These are phyloP conservation scores for Chrysemys picta DNA, from an alignment of 2,113 vertebrate species.

Conservation along the genomic window DNA sequence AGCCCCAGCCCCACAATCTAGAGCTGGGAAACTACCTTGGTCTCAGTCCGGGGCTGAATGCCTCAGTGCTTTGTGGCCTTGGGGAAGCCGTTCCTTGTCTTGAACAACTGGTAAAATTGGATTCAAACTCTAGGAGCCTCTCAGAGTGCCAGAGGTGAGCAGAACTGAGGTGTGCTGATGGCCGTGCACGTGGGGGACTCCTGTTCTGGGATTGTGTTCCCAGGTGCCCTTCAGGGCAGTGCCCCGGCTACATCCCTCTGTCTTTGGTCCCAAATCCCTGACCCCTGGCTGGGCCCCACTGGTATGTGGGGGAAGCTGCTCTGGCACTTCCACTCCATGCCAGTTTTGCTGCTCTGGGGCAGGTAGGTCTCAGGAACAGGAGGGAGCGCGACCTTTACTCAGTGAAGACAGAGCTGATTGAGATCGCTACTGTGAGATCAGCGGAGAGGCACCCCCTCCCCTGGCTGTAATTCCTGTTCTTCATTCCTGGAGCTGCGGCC, in stretches of 20 bases:
- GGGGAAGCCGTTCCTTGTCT: background rate
- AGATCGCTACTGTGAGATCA: no score
- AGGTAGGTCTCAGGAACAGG: no score
- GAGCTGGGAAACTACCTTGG: background rate
- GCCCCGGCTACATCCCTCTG: background rate
- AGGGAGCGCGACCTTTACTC: no score
- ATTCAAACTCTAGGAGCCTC: fast-evolving
- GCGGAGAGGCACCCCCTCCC: no score
- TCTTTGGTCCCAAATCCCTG: background rate
- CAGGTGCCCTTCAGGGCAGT: background rate
- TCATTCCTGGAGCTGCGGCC: background rate
- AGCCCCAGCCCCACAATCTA: constrained; percentile 61
- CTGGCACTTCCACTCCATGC: no score
- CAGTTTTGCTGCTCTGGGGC: no score
- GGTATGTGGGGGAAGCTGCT: no score
- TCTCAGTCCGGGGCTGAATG: no score
- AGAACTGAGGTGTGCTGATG: background rate
- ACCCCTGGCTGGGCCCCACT: no score
- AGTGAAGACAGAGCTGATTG: no score
- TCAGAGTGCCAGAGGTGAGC: background rate
- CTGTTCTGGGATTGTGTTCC: background rate
- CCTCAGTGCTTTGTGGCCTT: no score
- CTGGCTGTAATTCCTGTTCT: background rate
- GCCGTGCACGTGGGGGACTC: background rate
- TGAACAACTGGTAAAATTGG: constrained; percentile 63